phyloP scores from a whole-genome alignment of 2,888 invertebrate genomes.

The Eupeodes latifasciatus region DNA sequence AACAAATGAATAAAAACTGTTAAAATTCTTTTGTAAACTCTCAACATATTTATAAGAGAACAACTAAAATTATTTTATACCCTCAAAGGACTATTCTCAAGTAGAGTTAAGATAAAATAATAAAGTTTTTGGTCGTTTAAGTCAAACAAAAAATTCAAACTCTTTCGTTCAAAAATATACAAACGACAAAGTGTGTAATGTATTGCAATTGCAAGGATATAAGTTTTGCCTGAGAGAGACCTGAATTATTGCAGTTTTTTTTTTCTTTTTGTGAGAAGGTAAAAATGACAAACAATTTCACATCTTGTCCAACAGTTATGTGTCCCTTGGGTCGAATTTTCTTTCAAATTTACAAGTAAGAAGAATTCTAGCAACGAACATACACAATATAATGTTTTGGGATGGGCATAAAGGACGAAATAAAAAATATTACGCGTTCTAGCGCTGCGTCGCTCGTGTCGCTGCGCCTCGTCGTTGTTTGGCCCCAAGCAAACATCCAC shows the following conservation, averaged over 20 bases:
- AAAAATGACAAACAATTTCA: conserved; percentile 72
- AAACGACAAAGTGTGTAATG: too few relatives aligned
- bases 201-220: conserved; percentile 1
- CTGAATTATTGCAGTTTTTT: conserved; percentile 59
- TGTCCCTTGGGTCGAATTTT: conserved; percentile 70
- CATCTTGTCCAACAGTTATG: conserved; percentile 71
- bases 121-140: conserved; percentile 8
- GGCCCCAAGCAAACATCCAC: conserved; percentile 43
- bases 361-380: conserved; percentile 26
- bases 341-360: conserved; percentile 6
- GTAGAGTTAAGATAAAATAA: conserved; percentile 25
- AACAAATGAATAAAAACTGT: neutral
- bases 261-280: conserved; percentile 63
- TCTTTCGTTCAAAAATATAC: conserved; percentile 40
- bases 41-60: neutral
- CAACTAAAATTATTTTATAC: conserved; percentile 36
- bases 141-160: neutral
- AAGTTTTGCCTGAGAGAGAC: conserved; percentile 53
- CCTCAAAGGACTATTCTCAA: conserved; percentile 52
- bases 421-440: conserved; percentile 12
- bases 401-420: conserved; percentile 7
- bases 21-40: neutral
- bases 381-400: conserved; percentile 39
- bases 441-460: neutral
- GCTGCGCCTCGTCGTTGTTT: neutral